Conservation (phyloP, 2,888 invertebrate species). For the Cybosia mesomella region DNA sequence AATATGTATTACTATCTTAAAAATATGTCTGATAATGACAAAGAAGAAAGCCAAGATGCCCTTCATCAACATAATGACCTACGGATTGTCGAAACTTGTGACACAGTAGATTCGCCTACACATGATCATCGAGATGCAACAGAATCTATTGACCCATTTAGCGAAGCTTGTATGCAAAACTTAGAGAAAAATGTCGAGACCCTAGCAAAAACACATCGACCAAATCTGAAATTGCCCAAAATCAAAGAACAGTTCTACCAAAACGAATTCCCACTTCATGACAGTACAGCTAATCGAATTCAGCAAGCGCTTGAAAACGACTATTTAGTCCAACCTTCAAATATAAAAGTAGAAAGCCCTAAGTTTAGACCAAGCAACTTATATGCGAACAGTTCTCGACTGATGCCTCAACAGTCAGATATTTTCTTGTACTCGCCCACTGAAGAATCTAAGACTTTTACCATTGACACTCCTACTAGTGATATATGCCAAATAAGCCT, state of each 20-base stretch:
- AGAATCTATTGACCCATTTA: slow-evolving; percentile 76
- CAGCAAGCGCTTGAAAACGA: slow-evolving; percentile 86
- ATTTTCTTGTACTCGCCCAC: slow-evolving; percentile 83
- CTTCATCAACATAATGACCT: slow-evolving; percentile 78
- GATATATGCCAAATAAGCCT: slow-evolving; percentile 84
- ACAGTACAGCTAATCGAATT: slow-evolving; percentile 72
- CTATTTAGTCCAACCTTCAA: slow-evolving; percentile 88
- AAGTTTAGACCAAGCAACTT: slow-evolving; percentile 82
- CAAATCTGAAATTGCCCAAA: slow-evolving; percentile 76
- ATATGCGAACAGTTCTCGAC: slow-evolving; percentile 80
- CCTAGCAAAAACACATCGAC: slow-evolving; percentile 78
- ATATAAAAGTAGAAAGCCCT: slow-evolving; percentile 86
- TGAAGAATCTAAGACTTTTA: slow-evolving; percentile 82
- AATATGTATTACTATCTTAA: slow-evolving; percentile 95
- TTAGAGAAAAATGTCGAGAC: slow-evolving; percentile 71
- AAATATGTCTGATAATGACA: slow-evolving; percentile 89
- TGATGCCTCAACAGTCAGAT: slow-evolving; percentile 78
- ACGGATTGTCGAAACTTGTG: slow-evolving; percentile 77
- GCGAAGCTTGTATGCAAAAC: slow-evolving; percentile 81
- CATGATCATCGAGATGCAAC: slow-evolving; percentile 49
- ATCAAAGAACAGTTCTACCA: slow-evolving; percentile 82
- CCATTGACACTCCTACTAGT: slow-evolving; percentile 82
- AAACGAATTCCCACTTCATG: slow-evolving; percentile 77
- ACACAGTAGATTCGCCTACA: slow-evolving; percentile 76
- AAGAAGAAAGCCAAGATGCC: slow-evolving; percentile 83